These are phyloP conservation scores for Herminia tarsipennalis DNA, from an alignment of 2,888 invertebrate genomes.

Conservation along the genomic window DNA sequence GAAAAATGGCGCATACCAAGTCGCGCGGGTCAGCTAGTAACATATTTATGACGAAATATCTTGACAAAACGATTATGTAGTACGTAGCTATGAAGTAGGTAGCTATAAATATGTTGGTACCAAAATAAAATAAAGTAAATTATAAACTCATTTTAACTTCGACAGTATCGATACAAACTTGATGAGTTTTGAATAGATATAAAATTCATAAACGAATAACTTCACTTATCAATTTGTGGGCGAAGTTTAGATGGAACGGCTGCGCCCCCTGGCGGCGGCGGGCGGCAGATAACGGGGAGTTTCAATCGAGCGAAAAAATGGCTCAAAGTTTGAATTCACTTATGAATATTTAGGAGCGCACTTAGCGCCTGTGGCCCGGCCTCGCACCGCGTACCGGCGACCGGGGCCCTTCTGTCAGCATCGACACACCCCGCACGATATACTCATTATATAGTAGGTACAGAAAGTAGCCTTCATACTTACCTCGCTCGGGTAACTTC, in stretches of 20 bases:
- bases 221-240: constrained; percentile 19
- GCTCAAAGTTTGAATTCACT: constrained; percentile 16
- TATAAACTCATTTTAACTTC: constrained; percentile 2
- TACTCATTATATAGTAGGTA: no score
- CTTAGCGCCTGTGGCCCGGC: constrained; percentile 4
- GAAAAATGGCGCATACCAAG: no score
- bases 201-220: constrained; percentile 18
- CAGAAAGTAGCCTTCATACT: no score
- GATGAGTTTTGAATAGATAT: constrained; percentile 6
- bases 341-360: constrained; percentile 23
- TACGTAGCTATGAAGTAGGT: no score
- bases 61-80: no score
- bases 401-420: no score
- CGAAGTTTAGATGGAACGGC: constrained; percentile 5
- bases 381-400: no score
- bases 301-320: constrained; percentile 26
- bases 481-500: no score
- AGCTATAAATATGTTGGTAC: no score
- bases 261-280: constrained; percentile 3
- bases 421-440: no score
- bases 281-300: constrained; percentile 8
- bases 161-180: constrained; percentile 5
- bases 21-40: no score
- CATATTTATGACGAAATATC: no score
- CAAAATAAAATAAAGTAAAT: background rate